Evolutionary conservation across 2,797 vertebrate genomes (phyloP).

Genomic region (Chelonia mydas): DNA sequence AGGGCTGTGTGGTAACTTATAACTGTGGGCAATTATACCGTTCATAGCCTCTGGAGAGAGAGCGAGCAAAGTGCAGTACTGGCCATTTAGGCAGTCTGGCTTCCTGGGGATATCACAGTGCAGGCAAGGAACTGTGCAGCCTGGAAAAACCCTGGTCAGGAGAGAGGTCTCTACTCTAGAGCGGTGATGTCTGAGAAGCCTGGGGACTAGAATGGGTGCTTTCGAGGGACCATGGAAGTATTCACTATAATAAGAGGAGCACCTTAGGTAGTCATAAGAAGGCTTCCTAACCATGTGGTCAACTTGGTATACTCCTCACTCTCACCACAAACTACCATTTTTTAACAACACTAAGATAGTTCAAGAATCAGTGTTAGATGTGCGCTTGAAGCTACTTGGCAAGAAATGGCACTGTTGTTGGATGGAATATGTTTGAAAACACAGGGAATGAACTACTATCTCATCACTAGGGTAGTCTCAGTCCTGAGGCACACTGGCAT

Average conservation of each 20-base stretch:
- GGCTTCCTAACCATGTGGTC: neutral
- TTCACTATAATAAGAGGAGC: neutral
- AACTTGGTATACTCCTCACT: neutral
- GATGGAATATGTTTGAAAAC: neutral
- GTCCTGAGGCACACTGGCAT: neutral
- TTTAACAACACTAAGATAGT: neutral
- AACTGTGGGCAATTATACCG: neutral
- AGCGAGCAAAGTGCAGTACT: neutral
- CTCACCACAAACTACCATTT: neutral
- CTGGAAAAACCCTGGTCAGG: neutral
- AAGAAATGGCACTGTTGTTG: neutral
- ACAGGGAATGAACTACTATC: neutral
- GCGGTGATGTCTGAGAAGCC: no score
- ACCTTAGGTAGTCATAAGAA: neutral
- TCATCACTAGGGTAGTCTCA: neutral
- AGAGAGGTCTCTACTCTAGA: neutral
- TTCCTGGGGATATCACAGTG: neutral
- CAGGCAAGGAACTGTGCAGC: neutral
- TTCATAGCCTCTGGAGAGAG: neutral
- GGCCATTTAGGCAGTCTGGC: neutral
- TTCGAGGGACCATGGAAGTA: no score
- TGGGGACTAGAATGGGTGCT: no score
- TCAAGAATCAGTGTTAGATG: neutral
- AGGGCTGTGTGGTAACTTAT: neutral
- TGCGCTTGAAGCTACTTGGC: neutral